phyloP scores from a whole-genome alignment of 2,797 vertebrate genomes.

The Oophaga sylvatica region DNA sequence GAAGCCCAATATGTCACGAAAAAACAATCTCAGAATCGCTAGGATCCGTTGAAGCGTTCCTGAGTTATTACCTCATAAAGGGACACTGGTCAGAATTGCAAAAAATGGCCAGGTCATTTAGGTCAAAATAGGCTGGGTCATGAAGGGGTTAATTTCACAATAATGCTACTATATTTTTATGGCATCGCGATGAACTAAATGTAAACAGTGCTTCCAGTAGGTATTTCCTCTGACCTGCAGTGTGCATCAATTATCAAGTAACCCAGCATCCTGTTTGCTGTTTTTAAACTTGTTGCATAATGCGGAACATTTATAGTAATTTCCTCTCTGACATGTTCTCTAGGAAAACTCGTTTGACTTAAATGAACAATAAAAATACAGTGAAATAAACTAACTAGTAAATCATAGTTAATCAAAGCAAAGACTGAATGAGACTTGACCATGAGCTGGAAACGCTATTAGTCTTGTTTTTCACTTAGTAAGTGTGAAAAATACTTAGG shows the following conservation, averaged over 20 bases:
- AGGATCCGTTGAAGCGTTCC: too few species aligned
- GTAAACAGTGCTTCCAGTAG: conserved; percentile 54
- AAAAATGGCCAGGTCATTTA: too few species aligned
- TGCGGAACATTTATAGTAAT: conserved; percentile 48
- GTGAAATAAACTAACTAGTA: conserved; percentile 44
- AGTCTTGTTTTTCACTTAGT: conserved; percentile 27
- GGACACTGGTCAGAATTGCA: too few species aligned
- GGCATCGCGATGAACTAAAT: conserved; percentile 21
- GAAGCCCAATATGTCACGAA: too few species aligned
- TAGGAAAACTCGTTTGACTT: conserved; percentile 52
- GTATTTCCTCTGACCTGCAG: conserved; percentile 56
- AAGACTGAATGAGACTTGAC: conserved; percentile 24
- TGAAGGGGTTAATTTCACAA: conserved; percentile 41
- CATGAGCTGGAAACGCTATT: conserved; percentile 35
- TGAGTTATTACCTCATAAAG: too few species aligned
- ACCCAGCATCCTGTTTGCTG: conserved; percentile 59
- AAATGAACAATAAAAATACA: conserved; percentile 33
- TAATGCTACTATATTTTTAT: conserved; percentile 41
- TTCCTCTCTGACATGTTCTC: conserved; percentile 48
- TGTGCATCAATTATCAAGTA: conserved; percentile 50
- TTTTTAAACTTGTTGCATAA: conserved; percentile 51
- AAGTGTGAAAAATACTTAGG: not conserved
- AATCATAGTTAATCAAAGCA: conserved; percentile 54
- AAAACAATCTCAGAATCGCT: too few species aligned
- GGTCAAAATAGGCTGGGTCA: too few species aligned